Evolutionary conservation across 2,888 invertebrate genomes (phyloP), one percentile per base, ranked within the genome.

Genomic region (Polymixis flavicincta): DNA sequence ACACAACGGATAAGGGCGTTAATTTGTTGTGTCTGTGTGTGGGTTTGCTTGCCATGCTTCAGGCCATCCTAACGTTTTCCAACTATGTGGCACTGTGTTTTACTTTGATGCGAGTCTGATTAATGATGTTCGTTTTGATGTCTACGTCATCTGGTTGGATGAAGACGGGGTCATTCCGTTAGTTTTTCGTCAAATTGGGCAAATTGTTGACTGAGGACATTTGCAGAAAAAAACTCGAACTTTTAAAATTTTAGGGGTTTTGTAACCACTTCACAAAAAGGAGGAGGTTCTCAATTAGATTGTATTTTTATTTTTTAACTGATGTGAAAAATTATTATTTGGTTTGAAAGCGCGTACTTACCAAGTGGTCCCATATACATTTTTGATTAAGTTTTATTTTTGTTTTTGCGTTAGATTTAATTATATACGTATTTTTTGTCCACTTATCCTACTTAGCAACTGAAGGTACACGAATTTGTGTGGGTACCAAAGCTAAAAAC

Each of bases 11-110:
- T 71, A 83, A 80, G 90, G 88, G 91, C 91, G 92, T 90, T 93
- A 93, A 94, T 93, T 89, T 85, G 85, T 86, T 74, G 78, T 84
- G 76, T 82, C 75, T 91, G 90, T 91, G 90, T 89, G 90, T 89
- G 90, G 82, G 90, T 89, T 76, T 77, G 74, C 64, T 67, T 73
- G n/a, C 68, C 65, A 76, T 69, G 77, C 71, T 81, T 80, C 50
- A 55, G 52, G 64, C 60, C 50, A 54, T 17, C n/a, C 22, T 48
- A 54, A 37, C 67, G 78, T 71, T 82, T 87, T 82, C 73, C 83
- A 78, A 72, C 82, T 77, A 71, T n/a, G 59, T 14, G 13, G 28
- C 66, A 78, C 86, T 52, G 82, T 84, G 77, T 84, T 73, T 71
- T 74, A 75, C 78, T 74, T 76, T 74, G 66, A 72, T 73, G 63